These are phyloP conservation scores for Morelia viridis DNA, from an alignment of 2,797 vertebrate species.

Conservation along the genomic window DNA sequence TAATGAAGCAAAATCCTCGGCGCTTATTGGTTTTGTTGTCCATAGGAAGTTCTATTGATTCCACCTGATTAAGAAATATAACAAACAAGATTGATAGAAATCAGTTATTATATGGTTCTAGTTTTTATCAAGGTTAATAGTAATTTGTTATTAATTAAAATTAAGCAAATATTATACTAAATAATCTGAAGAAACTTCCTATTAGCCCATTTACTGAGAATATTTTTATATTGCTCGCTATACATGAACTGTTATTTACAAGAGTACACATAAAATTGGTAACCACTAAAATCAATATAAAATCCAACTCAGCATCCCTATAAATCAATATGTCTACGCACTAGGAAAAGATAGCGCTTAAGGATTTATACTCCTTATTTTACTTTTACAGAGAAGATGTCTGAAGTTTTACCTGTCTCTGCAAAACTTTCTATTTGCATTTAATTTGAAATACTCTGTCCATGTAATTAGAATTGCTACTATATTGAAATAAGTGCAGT, in stretches of 20 bases:
- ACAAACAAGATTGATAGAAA: constrained; percentile 3
- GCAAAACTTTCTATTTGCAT: neutral
- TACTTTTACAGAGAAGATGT: neutral
- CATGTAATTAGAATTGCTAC: neutral
- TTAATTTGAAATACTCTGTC: neutral
- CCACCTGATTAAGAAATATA: constrained; percentile 79
- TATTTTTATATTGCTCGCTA: neutral
- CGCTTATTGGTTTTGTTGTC: constrained; percentile 99
- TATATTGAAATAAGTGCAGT: neutral
- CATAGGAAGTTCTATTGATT: constrained; percentile 97
- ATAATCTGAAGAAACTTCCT: neutral
- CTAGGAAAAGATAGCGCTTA: neutral
- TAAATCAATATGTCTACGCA: neutral
- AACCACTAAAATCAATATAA: neutral
- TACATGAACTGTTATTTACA: neutral
- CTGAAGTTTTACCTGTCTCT: neutral
- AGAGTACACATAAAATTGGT: neutral
- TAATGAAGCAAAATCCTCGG: constrained; percentile 98
- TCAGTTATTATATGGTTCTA: neutral
- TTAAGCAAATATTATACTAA: neutral
- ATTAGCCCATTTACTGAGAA: neutral
- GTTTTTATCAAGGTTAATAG: neutral
- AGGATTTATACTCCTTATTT: neutral
- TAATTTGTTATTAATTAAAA: neutral
- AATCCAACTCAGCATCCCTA: neutral